Evolutionary conservation across 2,797 vertebrate genomes (phyloP).

Genomic region (Anolis apletophallus): DNA sequence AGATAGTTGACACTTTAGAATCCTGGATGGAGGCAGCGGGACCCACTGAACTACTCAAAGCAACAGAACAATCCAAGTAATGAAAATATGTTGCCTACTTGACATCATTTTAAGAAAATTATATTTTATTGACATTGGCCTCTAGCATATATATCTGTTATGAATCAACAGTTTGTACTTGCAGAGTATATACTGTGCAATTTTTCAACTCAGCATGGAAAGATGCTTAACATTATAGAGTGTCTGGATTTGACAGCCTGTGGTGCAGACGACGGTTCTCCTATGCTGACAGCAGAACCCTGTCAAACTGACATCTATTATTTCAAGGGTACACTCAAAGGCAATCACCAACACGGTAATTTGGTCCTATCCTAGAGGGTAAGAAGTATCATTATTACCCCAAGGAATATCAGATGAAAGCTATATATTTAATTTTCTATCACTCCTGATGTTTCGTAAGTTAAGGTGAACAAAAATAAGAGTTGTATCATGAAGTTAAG

Average conservation of each 20-base stretch:
- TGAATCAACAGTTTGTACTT: conserved; percentile 50
- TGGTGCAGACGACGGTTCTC: conserved; percentile 16
- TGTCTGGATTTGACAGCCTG: conserved; percentile 24
- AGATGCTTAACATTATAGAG: conserved; percentile 16
- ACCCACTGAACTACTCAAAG: background rate
- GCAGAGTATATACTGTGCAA: background rate
- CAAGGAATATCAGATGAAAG: conserved; percentile 24
- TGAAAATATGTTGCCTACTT: conserved; percentile 49
- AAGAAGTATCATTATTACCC: background rate
- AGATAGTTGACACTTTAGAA: conserved; percentile 41
- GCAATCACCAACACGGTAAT: conserved; percentile 36
- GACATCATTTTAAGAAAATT: conserved; percentile 54
- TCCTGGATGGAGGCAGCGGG: conserved; percentile 14
- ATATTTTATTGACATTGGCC: conserved; percentile 54
- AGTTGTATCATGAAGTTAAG: background rate
- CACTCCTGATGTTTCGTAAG: background rate
- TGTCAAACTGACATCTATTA: conserved; percentile 32
- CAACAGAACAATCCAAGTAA: conserved; percentile 11
- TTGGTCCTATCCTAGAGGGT: background rate
- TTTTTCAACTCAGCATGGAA: background rate
- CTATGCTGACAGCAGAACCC: background rate
- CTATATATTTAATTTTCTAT: conserved; percentile 14
- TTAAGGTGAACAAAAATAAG: background rate
- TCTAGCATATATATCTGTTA: conserved; percentile 25
- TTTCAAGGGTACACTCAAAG: conserved; percentile 36